Conservation (phyloP, 92 coral and sea anemone species). For the Phenganax subtilis region DNA sequence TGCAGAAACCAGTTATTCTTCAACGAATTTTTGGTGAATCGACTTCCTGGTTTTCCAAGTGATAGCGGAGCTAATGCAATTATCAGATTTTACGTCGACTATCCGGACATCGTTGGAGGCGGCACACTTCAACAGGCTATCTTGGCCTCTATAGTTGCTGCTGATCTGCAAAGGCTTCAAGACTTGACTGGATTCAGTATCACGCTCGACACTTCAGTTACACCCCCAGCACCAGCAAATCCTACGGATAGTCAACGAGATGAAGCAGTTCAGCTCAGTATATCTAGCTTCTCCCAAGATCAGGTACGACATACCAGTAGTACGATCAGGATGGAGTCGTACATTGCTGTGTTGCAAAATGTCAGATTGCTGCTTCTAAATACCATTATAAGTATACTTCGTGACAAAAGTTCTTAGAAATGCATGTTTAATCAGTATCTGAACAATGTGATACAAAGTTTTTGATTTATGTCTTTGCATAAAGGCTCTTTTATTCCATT, state of each 20-base stretch:
- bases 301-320: slow-evolving; percentile 11
- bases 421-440: too few relatives aligned
- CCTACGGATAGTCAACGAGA: background rate
- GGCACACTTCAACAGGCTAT: background rate
- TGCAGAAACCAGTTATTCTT: slow-evolving; percentile 24
- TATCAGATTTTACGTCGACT: slow-evolving; percentile 24
- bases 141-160: slow-evolving; percentile 20
- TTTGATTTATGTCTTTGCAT: too few relatives aligned
- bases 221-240: slow-evolving; percentile 8
- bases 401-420: too few relatives aligned
- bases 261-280: background rate
- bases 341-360: too few relatives aligned
- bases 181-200: background rate
- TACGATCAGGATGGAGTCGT: background rate
- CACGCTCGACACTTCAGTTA: slow-evolving; percentile 19
- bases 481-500: too few relatives aligned
- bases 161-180: background rate
- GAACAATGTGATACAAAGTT: too few relatives aligned
- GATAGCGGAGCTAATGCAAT: slow-evolving; percentile 13
- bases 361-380: too few relatives aligned
- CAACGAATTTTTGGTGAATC: background rate
- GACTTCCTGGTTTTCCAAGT: slow-evolving; percentile 9
- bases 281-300: background rate
- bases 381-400: too few relatives aligned
- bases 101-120: background rate